Evolutionary conservation across 2,113 vertebrate species (phyloP).

Genomic region (Oxyruncus cristatus): DNA sequence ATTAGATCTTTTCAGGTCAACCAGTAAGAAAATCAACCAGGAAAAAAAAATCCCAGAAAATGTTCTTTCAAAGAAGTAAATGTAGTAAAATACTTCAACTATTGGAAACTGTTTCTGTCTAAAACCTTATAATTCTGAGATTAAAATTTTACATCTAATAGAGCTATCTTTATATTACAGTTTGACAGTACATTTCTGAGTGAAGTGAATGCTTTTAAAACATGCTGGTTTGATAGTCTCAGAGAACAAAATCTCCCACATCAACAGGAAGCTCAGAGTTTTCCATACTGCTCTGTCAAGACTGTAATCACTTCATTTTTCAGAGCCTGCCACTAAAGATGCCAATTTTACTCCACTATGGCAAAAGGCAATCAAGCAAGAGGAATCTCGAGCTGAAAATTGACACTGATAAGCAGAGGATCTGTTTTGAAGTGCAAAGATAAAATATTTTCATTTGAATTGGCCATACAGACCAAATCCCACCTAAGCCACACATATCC

Average conservation of each 20-base stretch:
- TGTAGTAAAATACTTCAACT: neutral
- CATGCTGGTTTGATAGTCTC: neutral
- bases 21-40: neutral
- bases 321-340: neutral
- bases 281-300: neutral
- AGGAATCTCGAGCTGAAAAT: neutral
- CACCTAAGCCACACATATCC: neutral
- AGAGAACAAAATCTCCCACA: neutral
- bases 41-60: neutral
- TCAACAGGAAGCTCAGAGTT: neutral
- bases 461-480: fast-evolving
- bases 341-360: neutral
- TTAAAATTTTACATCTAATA: neutral
- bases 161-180: neutral
- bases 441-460: neutral
- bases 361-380: neutral
- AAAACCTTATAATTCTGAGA: neutral
- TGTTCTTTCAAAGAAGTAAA: neutral
- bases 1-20: neutral
- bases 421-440: neutral
- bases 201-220: neutral
- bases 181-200: neutral
- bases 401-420: neutral
- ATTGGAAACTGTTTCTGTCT: neutral
- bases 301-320: neutral